These are phyloP conservation scores for Radopholus similis DNA, from an alignment of 1,140 invertebrate genomes.

Conservation along the genomic window DNA sequence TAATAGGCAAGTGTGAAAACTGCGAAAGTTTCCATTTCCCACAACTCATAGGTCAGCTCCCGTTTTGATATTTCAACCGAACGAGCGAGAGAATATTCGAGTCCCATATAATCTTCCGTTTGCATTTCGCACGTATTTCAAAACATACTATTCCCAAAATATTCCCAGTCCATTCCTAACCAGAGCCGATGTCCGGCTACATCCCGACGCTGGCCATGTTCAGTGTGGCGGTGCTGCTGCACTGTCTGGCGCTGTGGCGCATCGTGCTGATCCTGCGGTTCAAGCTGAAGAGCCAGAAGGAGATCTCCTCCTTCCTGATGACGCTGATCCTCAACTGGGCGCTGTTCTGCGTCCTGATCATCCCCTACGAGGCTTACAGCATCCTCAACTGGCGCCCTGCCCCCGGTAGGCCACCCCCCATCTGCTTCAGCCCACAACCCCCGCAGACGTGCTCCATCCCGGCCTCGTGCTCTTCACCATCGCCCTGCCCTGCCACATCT, in stretches of 20 bases:
- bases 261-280: neutral
- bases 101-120: too few relatives aligned
- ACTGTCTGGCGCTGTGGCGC: constrained; percentile 2
- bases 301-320: constrained; percentile 2
- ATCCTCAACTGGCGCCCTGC: constrained; percentile 5
- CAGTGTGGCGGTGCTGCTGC: constrained; percentile 1
- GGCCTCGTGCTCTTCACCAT: neutral
- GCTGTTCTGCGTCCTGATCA: constrained; percentile 7
- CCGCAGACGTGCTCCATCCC: constrained; percentile 1
- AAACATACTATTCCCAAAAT: too few relatives aligned
- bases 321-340: constrained; percentile 10
- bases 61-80: too few relatives aligned
- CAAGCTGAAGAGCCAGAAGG: constrained; percentile 5
- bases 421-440: neutral
- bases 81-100: too few relatives aligned
- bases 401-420: neutral
- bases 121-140: too few relatives aligned
- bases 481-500: constrained; percentile 5
- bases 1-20: too few relatives aligned
- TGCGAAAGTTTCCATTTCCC: too few relatives aligned
- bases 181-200: constrained; percentile 22
- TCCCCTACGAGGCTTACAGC: constrained; percentile 15
- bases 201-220: constrained; percentile 8
- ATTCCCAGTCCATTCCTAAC: too few relatives aligned
- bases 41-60: too few relatives aligned